Evolutionary conservation across 2,888 invertebrate genomes (phyloP).

Genomic region (Nysson spinosus): DNA sequence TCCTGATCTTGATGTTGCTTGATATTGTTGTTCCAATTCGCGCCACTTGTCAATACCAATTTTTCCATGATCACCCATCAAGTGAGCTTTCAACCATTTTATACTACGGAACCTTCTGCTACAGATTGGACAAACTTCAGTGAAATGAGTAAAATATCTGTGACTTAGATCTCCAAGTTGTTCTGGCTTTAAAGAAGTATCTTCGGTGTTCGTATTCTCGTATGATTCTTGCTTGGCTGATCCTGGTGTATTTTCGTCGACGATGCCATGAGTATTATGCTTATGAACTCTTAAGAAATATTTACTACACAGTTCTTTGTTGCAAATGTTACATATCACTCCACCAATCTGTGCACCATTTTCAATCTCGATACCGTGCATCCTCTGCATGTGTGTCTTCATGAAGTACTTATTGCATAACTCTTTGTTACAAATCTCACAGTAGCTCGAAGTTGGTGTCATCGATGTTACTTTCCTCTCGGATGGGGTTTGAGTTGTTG

Average conservation of each 20-base stretch:
- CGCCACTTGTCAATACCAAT: constrained; percentile 82
- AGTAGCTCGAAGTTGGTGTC: constrained; percentile 91
- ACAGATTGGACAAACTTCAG: constrained; percentile 91
- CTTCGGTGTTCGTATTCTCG: constrained; percentile 68
- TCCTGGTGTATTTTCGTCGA: constrained; percentile 84
- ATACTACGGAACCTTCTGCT: constrained; percentile 91
- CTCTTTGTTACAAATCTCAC: constrained; percentile 99
- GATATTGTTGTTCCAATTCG: constrained; percentile 79
- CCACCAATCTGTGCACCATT: constrained; percentile 95
- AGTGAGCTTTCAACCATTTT: constrained; percentile 92
- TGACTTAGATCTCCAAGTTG: constrained; percentile 81
- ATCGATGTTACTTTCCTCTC: constrained; percentile 82
- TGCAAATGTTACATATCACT: constrained; percentile 97
- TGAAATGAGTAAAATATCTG: constrained; percentile 83
- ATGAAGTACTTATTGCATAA: constrained; percentile 99
- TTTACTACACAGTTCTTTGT: constrained; percentile 98
- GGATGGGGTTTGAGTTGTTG: constrained; percentile 35
- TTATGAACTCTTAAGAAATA: constrained; percentile 98
- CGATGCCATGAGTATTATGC: constrained; percentile 97
- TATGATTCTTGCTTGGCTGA: constrained; percentile 67
- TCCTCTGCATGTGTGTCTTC: constrained; percentile 99
- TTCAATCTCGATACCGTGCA: constrained; percentile 97
- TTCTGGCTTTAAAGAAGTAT: constrained; percentile 79
- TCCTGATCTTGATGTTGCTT: constrained; percentile 76
- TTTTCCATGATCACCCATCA: constrained; percentile 91